phyloP scores from a whole-genome alignment of 1,140 invertebrate genomes.

The Atopsyche davidsoni region DNA sequence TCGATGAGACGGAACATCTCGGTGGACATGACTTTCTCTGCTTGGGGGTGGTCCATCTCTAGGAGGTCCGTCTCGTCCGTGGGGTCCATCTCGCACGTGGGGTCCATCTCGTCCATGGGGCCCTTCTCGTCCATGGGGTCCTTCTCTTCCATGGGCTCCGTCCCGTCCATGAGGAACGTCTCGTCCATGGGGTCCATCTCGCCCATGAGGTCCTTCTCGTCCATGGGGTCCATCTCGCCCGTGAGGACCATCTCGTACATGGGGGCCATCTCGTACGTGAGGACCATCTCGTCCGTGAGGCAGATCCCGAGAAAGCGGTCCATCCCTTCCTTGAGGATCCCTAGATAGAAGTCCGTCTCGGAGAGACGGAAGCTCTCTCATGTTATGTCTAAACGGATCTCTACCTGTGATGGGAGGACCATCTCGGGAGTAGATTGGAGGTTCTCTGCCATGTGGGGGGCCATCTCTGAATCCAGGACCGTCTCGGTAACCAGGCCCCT shows the following conservation, averaged over 20 bases:
- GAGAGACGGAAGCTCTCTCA: constrained; percentile 20
- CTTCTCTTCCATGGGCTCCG: constrained; percentile 9
- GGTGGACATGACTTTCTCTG: constrained; percentile 18
- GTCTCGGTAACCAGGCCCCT: constrained; percentile 21
- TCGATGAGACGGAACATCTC: constrained; percentile 2
- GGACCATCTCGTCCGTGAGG: constrained; percentile 5
- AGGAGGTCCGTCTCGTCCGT: neutral
- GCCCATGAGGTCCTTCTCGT: constrained; percentile 4
- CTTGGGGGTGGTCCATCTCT: constrained; percentile 8
- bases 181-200: neutral
- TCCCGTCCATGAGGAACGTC: constrained; percentile 8
- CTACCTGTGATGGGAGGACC: too few species aligned
- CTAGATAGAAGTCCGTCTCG: constrained; percentile 16
- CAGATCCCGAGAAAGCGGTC: constrained; percentile 8
- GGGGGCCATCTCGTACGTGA: constrained; percentile 13
- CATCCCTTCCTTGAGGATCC: constrained; percentile 19
- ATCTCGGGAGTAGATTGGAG: constrained; percentile 11
- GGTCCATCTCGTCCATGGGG: constrained; percentile 16
- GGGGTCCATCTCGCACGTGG: constrained; percentile 6
- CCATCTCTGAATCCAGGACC: constrained; percentile 22
- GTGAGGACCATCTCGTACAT: constrained; percentile 13
- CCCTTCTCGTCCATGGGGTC: constrained; percentile 2
- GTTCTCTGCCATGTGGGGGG: constrained; percentile 9
- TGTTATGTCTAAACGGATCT: too few species aligned
- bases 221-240: constrained; percentile 13